These are phyloP conservation scores for Mesorhabditis sp. DNA, from an alignment of 2,888 invertebrate genomes.

Conservation along the genomic window DNA sequence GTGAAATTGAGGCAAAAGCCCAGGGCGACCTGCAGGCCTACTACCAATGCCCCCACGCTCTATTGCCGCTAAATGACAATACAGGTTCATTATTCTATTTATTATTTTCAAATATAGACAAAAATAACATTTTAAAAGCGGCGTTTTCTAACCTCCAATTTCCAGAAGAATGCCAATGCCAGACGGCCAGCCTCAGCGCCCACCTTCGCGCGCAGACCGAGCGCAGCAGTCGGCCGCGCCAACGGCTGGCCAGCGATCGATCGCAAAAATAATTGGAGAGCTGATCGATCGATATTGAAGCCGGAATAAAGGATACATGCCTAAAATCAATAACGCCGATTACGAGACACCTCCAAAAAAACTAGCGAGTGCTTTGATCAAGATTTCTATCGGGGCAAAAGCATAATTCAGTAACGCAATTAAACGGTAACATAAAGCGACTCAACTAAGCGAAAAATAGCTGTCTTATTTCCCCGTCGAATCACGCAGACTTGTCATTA, in stretches of 20 bases:
- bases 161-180: neutral
- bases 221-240: neutral
- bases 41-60: conserved; percentile 52
- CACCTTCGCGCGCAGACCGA: neutral
- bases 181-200: neutral
- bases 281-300: too few relatives aligned
- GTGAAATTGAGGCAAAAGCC: conserved; percentile 42
- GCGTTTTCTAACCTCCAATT: neutral
- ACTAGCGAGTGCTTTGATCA: too few relatives aligned
- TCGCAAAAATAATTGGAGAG: neutral
- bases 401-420: too few relatives aligned
- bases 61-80: conserved; percentile 44
- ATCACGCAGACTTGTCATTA: too few relatives aligned
- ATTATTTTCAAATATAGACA: too few relatives aligned
- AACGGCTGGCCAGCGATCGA: neutral
- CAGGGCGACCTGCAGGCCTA: conserved; percentile 42
- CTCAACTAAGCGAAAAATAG: too few relatives aligned
- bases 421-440: too few relatives aligned
- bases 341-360: too few relatives aligned
- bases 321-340: too few relatives aligned
- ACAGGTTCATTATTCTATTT: conserved; percentile 21
- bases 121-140: neutral
- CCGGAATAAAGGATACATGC: too few relatives aligned
- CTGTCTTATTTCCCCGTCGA: too few relatives aligned
- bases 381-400: too few relatives aligned